Evolutionary conservation across 1,140 invertebrate species (phyloP).

Genomic region (Drosophila kanapiae): DNA sequence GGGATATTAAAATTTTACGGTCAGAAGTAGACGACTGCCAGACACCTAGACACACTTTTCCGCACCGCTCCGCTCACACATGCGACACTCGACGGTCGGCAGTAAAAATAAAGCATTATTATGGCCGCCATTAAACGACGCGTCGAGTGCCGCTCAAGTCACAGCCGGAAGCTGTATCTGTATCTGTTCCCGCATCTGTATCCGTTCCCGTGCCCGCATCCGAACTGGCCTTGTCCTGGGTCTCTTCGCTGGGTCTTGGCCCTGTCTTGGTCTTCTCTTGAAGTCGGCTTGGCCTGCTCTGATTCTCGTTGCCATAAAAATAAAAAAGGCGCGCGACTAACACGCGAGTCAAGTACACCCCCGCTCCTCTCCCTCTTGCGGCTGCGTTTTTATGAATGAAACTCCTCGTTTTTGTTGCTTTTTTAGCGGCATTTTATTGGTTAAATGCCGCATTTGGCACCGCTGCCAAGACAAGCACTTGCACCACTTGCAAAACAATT

Average conservation of each 20-base stretch:
- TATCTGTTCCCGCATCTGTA: background rate
- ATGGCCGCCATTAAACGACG: constrained; percentile 71
- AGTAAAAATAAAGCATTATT: constrained; percentile 84
- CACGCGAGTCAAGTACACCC: constrained; percentile 49
- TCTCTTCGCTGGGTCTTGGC: constrained; percentile 13
- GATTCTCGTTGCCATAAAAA: constrained; percentile 49
- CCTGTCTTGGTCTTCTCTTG: constrained; percentile 5
- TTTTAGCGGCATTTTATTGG: constrained; percentile 68
- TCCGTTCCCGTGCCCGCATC: background rate
- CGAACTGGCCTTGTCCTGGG: constrained; percentile 41
- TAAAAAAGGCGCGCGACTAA: constrained; percentile 54
- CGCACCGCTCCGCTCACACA: constrained; percentile 51
- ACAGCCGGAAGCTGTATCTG: constrained; percentile 69
- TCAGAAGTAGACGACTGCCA: constrained; percentile 70
- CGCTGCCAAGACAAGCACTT: constrained; percentile 17
- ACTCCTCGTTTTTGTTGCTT: constrained; percentile 45
- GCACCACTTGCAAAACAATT: constrained; percentile 20
- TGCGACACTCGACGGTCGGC: constrained; percentile 44
- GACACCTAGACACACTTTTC: constrained; percentile 68
- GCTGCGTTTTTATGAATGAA: constrained; percentile 76
- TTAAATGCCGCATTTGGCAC: constrained; percentile 65
- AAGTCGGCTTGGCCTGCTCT: constrained; percentile 10
- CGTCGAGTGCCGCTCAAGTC: constrained; percentile 65
- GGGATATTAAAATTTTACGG: constrained; percentile 80
- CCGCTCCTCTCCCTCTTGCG: constrained; percentile 7